A percentile compares a stretch with the other conserved stretches of the same genome.
Evolutionary conservation across 2,888 invertebrate genomes (phyloP).

Genomic region (Ligdia adustata): DNA sequence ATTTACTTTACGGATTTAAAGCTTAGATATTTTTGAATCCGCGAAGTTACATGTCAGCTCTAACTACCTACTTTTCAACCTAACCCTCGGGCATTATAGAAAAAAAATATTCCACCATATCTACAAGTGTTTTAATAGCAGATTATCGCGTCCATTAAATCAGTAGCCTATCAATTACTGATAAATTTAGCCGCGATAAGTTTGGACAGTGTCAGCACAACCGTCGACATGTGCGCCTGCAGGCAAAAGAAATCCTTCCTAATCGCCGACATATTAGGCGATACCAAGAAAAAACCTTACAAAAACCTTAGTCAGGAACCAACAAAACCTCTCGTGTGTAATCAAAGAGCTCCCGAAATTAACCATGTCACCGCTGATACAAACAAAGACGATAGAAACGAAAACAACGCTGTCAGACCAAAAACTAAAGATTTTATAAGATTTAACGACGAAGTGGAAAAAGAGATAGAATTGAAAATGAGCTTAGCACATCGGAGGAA

Average conservation of each 20-base stretch:
- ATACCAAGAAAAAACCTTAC: constrained; percentile 58
- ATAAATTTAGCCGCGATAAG: constrained; percentile 66
- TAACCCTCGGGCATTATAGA: constrained; percentile 28
- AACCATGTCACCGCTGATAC: not conserved
- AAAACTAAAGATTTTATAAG: constrained; percentile 27
- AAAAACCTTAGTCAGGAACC: constrained; percentile 60
- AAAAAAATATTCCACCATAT: constrained; percentile 23
- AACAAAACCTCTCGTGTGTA: constrained; percentile 53
- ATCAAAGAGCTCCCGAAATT: constrained; percentile 20
- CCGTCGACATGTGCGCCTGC: constrained; percentile 74
- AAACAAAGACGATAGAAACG: constrained; percentile 17
- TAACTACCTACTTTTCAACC: constrained; percentile 21
- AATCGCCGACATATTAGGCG: constrained; percentile 71
- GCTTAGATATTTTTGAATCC: too few species aligned
- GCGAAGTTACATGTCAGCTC: constrained; percentile 14
- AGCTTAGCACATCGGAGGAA: constrained; percentile 63
- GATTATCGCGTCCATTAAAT: constrained; percentile 77
- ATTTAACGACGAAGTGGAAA: constrained; percentile 55
- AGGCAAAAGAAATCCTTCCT: constrained; percentile 72
- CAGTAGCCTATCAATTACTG: constrained; percentile 81
- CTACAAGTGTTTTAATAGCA: constrained; percentile 41
- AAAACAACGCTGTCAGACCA: not conserved
- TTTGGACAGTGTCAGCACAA: constrained; percentile 67
- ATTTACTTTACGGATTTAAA: too few species aligned
- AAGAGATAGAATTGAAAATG: constrained; percentile 53